phyloP scores from a whole-genome alignment of 2,888 invertebrate species.

The Trachelus tabidus region DNA sequence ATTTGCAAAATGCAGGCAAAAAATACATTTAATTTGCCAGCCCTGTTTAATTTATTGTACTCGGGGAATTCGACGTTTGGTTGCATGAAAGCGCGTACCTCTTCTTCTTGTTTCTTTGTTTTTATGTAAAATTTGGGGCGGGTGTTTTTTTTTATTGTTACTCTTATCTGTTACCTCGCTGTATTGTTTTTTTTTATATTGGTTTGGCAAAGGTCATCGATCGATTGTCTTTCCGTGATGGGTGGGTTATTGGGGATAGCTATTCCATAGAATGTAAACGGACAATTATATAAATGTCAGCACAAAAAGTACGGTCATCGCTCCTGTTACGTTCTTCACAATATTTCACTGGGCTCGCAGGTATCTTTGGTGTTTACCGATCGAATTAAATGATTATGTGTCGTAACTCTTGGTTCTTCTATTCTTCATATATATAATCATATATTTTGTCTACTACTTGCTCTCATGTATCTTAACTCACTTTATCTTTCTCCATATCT shows the following conservation, averaged over 20 bases:
- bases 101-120: slow-evolving; percentile 12
- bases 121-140: slow-evolving; percentile 9
- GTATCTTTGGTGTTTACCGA: slow-evolving; percentile 56
- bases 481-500: background rate
- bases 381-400: slow-evolving; percentile 46
- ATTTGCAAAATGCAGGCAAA: background rate
- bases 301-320: slow-evolving; percentile 54
- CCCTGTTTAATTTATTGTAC: background rate
- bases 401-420: slow-evolving; percentile 37
- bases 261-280: background rate
- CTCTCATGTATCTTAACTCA: background rate
- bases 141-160: slow-evolving; percentile 11
- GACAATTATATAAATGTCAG: background rate
- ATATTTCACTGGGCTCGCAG: slow-evolving; percentile 61
- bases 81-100: background rate
- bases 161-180: background rate
- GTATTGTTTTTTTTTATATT: slow-evolving; percentile 5
- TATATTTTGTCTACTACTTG: slow-evolving; percentile 13
- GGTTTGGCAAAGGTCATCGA: background rate
- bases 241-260: background rate
- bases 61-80: background rate
- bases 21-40: background rate
- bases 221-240: background rate
- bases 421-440: slow-evolving; percentile 15
- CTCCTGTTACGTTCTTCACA: slow-evolving; percentile 54